Conservation (phyloP, 1,140 invertebrate genomes). For the Hydropsyche tenuis region DNA sequence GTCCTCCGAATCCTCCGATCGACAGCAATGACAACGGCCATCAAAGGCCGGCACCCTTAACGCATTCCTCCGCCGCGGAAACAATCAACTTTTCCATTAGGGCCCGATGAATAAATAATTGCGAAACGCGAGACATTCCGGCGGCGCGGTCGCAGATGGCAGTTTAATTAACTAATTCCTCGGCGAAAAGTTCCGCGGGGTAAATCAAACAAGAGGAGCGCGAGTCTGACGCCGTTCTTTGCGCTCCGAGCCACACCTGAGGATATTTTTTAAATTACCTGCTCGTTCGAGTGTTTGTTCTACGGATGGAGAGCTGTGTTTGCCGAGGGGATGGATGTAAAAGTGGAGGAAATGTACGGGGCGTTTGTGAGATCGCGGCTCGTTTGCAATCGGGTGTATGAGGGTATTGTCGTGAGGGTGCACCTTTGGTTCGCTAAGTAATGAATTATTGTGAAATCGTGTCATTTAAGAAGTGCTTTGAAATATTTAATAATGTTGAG, state of each 20-base stretch:
- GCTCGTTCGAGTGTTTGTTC: background rate
- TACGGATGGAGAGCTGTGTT: background rate
- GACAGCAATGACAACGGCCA: no score
- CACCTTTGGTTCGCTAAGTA: no score
- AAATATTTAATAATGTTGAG: no score
- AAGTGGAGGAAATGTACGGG: no score
- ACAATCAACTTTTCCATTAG: constrained; percentile 40
- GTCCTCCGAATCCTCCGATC: no score
- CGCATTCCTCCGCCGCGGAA: background rate
- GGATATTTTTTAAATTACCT: background rate
- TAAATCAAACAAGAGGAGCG: background rate
- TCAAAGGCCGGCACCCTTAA: no score
- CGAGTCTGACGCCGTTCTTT: background rate
- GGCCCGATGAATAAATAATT: constrained; percentile 26
- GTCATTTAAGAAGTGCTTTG: no score
- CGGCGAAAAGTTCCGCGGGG: constrained; percentile 4
- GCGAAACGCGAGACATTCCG: background rate
- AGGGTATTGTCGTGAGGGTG: no score
- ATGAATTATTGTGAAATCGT: no score
- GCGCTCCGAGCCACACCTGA: background rate
- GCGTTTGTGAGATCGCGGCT: no score
- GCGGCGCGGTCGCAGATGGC: background rate
- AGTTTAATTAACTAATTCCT: constrained; percentile 31
- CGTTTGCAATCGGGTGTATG: no score
- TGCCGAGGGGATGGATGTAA: background rate